A percentile compares a stretch with the other conserved stretches of the same genome.
Evolutionary conservation across 2,113 vertebrate species (phyloP).

Genomic region (Sylvia atricapilla): DNA sequence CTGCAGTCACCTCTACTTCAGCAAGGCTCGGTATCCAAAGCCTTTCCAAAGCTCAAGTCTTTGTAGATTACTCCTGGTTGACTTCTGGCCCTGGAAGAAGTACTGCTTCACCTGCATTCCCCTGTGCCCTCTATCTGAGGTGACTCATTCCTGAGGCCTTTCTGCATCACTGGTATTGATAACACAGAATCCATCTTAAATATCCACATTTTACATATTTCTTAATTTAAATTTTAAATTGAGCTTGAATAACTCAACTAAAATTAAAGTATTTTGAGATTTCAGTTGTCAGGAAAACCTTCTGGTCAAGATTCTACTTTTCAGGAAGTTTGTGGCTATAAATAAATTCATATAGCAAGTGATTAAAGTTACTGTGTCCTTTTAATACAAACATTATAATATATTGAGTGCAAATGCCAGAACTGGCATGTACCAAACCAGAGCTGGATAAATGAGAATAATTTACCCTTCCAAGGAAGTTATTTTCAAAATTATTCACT

Average conservation of each 20-base stretch:
- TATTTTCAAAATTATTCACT: not conserved
- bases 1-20: not conserved
- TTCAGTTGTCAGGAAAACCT: not conserved
- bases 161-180: not conserved
- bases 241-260: not conserved
- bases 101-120: not conserved
- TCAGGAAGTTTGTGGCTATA: not conserved
- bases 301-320: not conserved
- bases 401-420: not conserved
- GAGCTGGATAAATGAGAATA: not conserved
- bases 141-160: not conserved
- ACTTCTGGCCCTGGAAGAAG: not conserved
- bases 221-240: not conserved
- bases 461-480: not conserved
- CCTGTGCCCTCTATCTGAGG: not conserved
- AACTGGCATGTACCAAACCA: not conserved
- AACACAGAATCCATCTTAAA: not conserved
- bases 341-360: not conserved
- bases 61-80: not conserved
- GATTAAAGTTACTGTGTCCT: not conserved
- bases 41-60: not conserved
- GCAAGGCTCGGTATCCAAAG: not conserved
- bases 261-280: not conserved
- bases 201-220: accelerated
- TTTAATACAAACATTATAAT: not conserved